Percentiles rank a stretch among this genome's conserved stretches.
Evolutionary conservation across 2,113 vertebrate species (phyloP).

Genomic region (Oceanodroma tethys): DNA sequence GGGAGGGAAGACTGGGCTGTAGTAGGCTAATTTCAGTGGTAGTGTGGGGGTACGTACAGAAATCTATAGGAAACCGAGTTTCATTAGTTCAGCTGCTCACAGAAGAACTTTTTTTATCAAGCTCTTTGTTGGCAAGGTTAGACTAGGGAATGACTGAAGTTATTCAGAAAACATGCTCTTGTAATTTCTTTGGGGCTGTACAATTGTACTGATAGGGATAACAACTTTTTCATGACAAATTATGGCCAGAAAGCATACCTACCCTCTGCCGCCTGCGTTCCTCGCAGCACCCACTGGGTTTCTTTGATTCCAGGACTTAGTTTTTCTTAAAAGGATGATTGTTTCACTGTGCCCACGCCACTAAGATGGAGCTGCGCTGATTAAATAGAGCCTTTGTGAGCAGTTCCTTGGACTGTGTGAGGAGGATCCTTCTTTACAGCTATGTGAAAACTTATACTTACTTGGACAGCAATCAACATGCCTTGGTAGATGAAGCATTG

Average conservation of each 20-base stretch:
- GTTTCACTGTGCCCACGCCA: neutral
- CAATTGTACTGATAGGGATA: neutral
- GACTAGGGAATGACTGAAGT: neutral
- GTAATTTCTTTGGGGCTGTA: neutral
- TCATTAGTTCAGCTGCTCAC: neutral
- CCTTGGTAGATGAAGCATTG: neutral
- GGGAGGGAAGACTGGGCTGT: neutral
- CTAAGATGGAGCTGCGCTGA: neutral
- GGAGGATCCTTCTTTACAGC: neutral
- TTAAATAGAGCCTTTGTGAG: slow-evolving; percentile 24
- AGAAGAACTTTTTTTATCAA: neutral
- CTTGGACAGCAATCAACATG: neutral
- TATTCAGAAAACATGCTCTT: neutral
- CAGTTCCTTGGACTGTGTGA: neutral
- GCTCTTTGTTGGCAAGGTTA: neutral
- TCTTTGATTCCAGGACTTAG: neutral
- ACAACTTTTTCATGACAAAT: neutral
- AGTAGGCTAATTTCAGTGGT: neutral
- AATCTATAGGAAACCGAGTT: neutral
- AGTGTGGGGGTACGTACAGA: neutral
- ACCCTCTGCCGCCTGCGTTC: neutral
- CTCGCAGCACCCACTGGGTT: neutral
- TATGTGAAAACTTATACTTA: neutral
- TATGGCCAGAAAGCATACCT: neutral
- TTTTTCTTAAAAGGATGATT: neutral